Evolutionary conservation across 2,888 invertebrate species (phyloP).

Genomic region (Periphyllus acericola): DNA sequence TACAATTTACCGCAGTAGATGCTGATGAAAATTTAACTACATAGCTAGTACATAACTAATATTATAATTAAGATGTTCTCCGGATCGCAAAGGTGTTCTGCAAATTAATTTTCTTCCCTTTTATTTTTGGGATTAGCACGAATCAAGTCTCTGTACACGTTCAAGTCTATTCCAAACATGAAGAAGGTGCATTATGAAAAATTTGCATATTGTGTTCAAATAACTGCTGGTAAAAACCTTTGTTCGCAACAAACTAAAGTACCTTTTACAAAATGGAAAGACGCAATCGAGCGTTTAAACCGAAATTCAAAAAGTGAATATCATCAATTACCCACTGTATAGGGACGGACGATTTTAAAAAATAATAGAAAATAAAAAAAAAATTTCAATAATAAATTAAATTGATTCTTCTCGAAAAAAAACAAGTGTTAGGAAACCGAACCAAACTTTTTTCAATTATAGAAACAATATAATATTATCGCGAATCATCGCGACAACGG

Average conservation of each 20-base stretch:
- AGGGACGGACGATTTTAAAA: conserved; percentile 5
- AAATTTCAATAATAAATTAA: neutral
- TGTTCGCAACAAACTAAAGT: neutral
- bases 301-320: neutral
- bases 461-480: neutral
- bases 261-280: neutral
- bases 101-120: no score
- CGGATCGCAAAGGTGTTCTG: no score
- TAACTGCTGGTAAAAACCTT: neutral
- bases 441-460: neutral
- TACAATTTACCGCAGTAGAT: no score
- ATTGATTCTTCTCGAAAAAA: neutral
- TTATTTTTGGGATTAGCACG: no score
- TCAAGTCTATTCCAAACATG: neutral
- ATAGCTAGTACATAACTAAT: no score
- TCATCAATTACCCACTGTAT: neutral
- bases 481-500: neutral
- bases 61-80: no score
- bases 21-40: no score
- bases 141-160: no score
- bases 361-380: conserved; percentile 31
- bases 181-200: neutral
- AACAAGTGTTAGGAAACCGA: neutral
- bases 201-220: neutral
- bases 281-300: neutral